Evolutionary conservation across 2,888 invertebrate genomes (phyloP).

Genomic region (Acleris holmiana): DNA sequence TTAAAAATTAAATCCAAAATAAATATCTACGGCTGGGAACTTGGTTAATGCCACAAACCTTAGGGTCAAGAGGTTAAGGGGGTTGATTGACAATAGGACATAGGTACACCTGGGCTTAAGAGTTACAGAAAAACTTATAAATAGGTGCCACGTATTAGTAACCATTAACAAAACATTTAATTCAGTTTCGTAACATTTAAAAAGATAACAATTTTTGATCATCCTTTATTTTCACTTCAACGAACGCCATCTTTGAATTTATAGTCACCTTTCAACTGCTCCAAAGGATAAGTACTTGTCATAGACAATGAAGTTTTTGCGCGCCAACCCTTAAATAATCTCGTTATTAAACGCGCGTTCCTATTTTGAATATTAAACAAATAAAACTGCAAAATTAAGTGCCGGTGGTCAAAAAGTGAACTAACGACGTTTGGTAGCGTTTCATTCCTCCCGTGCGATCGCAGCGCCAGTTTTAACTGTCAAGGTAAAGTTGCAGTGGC

Average conservation of each 20-base stretch:
- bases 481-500: slow-evolving; percentile 2
- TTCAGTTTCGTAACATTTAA: too few relatives aligned
- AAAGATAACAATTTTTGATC: too few relatives aligned
- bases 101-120: slow-evolving; percentile 45
- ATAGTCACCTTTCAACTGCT: background rate
- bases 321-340: slow-evolving; percentile 45
- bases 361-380: slow-evolving; percentile 59
- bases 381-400: slow-evolving; percentile 41
- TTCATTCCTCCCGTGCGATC: background rate
- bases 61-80: slow-evolving; percentile 59
- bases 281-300: background rate
- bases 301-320: slow-evolving; percentile 34
- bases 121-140: background rate
- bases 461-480: background rate
- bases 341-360: slow-evolving; percentile 67
- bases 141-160: background rate
- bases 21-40: slow-evolving; percentile 53
- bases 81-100: slow-evolving; percentile 52
- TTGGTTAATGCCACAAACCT: slow-evolving; percentile 56
- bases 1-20: slow-evolving; percentile 34
- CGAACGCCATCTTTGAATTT: slow-evolving; percentile 1
- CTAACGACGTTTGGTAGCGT: background rate
- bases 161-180: too few relatives aligned
- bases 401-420: background rate
- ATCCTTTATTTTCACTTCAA: background rate